Evolutionary conservation across 92 coral and sea anemone genomes (phyloP).

Genomic region (Actinernus sp.): DNA sequence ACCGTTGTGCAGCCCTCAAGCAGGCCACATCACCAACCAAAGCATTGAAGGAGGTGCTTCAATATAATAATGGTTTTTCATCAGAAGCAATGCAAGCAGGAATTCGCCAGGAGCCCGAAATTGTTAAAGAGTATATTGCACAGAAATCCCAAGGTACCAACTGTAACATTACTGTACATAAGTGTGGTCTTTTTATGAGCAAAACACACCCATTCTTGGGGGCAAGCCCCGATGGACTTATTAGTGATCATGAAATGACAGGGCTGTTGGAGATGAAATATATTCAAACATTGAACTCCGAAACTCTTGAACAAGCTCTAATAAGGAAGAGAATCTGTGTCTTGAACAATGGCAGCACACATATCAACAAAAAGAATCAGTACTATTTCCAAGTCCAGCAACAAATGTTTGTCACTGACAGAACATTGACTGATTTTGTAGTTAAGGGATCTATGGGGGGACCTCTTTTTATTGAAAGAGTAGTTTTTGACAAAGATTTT

Average conservation of each 20-base stretch:
- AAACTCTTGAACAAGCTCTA: constrained; percentile 46
- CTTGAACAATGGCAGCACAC: not conserved
- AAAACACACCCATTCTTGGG: constrained; percentile 29
- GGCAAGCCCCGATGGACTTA: constrained; percentile 52
- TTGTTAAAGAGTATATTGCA: constrained; percentile 14
- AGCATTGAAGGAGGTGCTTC: constrained; percentile 23
- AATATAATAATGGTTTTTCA: not conserved
- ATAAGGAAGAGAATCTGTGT: constrained; percentile 52
- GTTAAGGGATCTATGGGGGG: constrained; percentile 25
- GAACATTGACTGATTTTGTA: constrained; percentile 52
- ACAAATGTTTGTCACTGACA: constrained; percentile 51
- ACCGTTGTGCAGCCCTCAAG: constrained; percentile 43
- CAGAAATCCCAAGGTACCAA: constrained; percentile 13
- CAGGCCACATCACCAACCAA: constrained; percentile 43
- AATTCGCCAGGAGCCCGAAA: constrained; percentile 10
- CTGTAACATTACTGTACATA: constrained; percentile 12
- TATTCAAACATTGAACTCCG: constrained; percentile 37
- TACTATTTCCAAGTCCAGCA: constrained; percentile 47
- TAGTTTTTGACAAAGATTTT: constrained; percentile 30
- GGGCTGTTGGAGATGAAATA: constrained; percentile 46
- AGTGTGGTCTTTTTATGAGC: constrained; percentile 43
- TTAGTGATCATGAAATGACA: constrained; percentile 23
- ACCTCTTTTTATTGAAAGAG: constrained; percentile 39
- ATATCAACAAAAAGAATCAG: constrained; percentile 34
- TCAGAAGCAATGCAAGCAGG: constrained; percentile 35